Percentiles rank a stretch among this genome's conserved stretches.
These are phyloP conservation scores for Manis pentadactyla DNA, from an alignment of 2,797 vertebrate genomes.

Conservation along the genomic window DNA sequence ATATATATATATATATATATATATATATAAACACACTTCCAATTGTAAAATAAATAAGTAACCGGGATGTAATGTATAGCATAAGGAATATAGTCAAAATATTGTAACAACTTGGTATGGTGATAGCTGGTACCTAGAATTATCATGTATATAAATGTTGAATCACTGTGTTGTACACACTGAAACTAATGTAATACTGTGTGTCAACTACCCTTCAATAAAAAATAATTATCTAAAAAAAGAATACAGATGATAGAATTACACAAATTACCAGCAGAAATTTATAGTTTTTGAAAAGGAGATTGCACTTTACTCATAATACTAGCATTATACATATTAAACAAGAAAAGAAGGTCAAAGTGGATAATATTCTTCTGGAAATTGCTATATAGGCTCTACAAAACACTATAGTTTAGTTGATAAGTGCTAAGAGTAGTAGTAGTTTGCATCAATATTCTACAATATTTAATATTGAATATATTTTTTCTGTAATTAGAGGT, in stretches of 20 bases:
- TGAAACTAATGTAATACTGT: no score
- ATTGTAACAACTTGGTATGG: no score
- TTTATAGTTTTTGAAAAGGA: conserved; percentile 72
- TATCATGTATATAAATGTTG: no score
- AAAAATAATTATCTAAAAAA: no score
- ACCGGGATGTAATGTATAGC: no score
- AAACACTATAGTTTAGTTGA: conserved; percentile 84
- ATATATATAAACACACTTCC: no score
- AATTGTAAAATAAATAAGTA: no score
- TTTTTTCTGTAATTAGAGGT: conserved; percentile 85
- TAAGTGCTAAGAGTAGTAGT: conserved; percentile 82
- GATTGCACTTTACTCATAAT: conserved; percentile 59
- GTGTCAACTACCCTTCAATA: no score
- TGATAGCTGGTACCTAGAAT: no score
- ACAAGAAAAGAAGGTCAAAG: conserved; percentile 77
- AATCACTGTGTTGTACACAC: no score
- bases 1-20: no score
- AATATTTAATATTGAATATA: conserved; percentile 80
- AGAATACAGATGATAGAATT: conserved; percentile 53
- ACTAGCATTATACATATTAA: conserved; percentile 62
- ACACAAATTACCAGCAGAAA: conserved; percentile 65
- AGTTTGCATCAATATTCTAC: conserved; percentile 85
- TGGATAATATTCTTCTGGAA: conserved; percentile 75
- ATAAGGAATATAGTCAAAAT: no score
- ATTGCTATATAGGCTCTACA: conserved; percentile 82